Evolutionary conservation across 2,797 vertebrate species (phyloP).

Genomic region (Sylvilagus floridanus): DNA sequence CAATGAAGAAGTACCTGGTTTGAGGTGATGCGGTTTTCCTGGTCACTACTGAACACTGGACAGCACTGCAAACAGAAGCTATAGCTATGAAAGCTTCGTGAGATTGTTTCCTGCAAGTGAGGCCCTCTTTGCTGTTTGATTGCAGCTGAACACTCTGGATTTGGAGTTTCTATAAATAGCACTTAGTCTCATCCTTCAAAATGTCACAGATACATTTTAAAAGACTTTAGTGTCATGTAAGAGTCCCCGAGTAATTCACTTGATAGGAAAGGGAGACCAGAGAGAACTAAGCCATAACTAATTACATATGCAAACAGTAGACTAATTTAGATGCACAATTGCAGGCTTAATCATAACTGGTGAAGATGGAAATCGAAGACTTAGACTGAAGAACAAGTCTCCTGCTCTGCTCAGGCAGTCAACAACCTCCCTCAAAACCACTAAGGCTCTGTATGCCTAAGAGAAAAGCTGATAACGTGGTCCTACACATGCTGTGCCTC

Average conservation of each 20-base stretch:
- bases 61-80: background rate
- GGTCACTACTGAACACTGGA: background rate
- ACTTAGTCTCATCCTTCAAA: constrained; percentile 65
- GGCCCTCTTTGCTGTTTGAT: constrained; percentile 2
- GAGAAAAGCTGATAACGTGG: background rate
- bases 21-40: background rate
- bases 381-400: constrained; percentile 58
- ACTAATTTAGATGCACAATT: constrained; percentile 84
- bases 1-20: background rate
- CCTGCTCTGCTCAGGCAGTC: constrained; percentile 2
- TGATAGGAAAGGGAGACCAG: constrained; percentile 64
- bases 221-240: constrained; percentile 62
- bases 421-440: background rate
- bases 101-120: constrained; percentile 46
- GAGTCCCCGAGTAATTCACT: constrained; percentile 47
- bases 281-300: constrained; percentile 74
- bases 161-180: constrained; percentile 67
- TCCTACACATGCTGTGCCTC: no score
- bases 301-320: constrained; percentile 82
- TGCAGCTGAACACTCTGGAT: constrained; percentile 61
- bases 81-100: background rate
- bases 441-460: background rate
- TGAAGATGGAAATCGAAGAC: constrained; percentile 72
- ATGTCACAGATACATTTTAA: constrained; percentile 64
- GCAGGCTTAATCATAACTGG: constrained; percentile 80